These are phyloP conservation scores for Philereme vetulata DNA, from an alignment of 2,888 invertebrate species.

Conservation along the genomic window DNA sequence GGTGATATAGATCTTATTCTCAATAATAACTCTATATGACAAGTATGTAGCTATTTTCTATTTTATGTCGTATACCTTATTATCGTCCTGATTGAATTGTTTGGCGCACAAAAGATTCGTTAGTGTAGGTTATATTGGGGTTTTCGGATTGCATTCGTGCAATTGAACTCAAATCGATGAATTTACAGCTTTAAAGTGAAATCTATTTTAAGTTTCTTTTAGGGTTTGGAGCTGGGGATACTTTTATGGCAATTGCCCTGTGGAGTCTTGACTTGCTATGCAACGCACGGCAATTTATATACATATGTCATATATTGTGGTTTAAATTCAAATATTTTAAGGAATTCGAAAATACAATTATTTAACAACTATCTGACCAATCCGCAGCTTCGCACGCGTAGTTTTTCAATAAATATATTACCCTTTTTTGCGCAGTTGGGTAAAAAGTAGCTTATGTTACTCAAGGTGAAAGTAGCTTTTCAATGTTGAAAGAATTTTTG, in stretches of 20 bases:
- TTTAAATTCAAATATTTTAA: no score
- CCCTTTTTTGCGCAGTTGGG: no score
- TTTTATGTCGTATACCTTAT: slow-evolving; percentile 6
- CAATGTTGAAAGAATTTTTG: no score
- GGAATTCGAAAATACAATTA: no score
- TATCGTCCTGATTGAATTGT: slow-evolving; percentile 22
- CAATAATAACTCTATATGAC: slow-evolving; percentile 46
- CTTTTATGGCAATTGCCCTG: not conserved
- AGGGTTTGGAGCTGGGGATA: not conserved
- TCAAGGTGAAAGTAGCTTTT: no score
- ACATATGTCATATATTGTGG: no score
- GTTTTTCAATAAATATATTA: no score
- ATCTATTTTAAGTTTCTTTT: slow-evolving; percentile 9
- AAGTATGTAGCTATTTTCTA: slow-evolving; percentile 12
- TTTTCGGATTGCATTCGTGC: slow-evolving; percentile 20
- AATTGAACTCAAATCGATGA: slow-evolving; percentile 17
- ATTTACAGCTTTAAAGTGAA: slow-evolving; percentile 16
- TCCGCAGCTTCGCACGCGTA: no score
- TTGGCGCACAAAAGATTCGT: slow-evolving; percentile 17
- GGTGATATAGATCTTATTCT: slow-evolving; percentile 48
- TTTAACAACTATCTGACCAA: no score
- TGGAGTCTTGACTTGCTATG: not conserved
- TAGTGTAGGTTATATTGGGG: slow-evolving; percentile 13
- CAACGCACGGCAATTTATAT: no score
- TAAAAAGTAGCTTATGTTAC: no score